These are phyloP conservation scores for Myathropa florea DNA, from an alignment of 2,888 invertebrate species.

Conservation along the genomic window DNA sequence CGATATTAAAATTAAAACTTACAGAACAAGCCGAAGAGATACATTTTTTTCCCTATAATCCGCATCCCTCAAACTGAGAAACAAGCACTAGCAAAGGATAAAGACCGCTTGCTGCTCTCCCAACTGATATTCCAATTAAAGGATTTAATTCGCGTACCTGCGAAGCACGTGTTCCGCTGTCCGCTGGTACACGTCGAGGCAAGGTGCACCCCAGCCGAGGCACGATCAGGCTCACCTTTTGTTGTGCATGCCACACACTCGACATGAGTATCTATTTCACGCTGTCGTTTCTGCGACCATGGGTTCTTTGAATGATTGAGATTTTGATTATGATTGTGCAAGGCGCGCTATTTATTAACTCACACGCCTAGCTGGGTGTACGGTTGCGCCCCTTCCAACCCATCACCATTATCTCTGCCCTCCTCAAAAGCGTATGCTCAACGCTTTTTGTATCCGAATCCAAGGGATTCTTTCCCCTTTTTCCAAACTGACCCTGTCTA, in stretches of 20 bases:
- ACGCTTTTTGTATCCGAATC: conserved; percentile 8
- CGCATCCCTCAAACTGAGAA: conserved; percentile 37
- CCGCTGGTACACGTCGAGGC: conserved; percentile 27
- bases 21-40: conserved; percentile 10
- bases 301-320: conserved; percentile 61
- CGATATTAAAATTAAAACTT: conserved; percentile 40
- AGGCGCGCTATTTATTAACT: conserved; percentile 65
- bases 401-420: conserved; percentile 20
- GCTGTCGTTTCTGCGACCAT: conserved; percentile 37
- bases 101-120: conserved; percentile 14
- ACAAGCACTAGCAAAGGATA: not conserved
- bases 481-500: not conserved
- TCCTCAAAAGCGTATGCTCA: not conserved
- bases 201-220: conserved; percentile 53
- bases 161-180: conserved; percentile 62
- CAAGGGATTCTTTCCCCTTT: conserved; percentile 21
- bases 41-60: conserved; percentile 36
- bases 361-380: conserved; percentile 37
- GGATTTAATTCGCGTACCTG: conserved; percentile 68
- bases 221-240: conserved; percentile 52
- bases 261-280: conserved; percentile 63
- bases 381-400: not conserved
- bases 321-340: conserved; percentile 64
- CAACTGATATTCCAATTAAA: conserved; percentile 66
- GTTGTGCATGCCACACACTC: conserved; percentile 33